Conservation (phyloP, 2,888 invertebrate genomes). For the Nephrocerus scutellatus region DNA sequence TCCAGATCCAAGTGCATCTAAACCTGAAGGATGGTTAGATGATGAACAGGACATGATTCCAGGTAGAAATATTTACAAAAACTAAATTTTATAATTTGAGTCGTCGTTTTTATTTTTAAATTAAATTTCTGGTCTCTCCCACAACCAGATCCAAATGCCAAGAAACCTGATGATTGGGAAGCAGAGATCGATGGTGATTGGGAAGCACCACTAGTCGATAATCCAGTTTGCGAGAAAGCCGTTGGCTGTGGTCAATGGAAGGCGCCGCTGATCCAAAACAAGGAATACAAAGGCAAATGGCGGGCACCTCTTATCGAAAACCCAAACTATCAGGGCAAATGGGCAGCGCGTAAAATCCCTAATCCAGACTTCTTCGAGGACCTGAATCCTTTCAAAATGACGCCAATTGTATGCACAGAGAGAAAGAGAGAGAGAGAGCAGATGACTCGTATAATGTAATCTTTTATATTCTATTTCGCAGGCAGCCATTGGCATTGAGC, state of each 20-base stretch:
- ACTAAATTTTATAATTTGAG: not conserved
- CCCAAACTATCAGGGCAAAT: slow-evolving; percentile 92
- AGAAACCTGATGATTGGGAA: slow-evolving; percentile 94
- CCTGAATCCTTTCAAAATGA: slow-evolving; percentile 81
- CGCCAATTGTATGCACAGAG: slow-evolving; percentile 82
- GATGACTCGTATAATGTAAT: slow-evolving; percentile 6
- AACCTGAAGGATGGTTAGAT: slow-evolving; percentile 89
- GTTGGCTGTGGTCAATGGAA: slow-evolving; percentile 91
- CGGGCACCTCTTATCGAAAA: slow-evolving; percentile 81
- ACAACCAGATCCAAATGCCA: slow-evolving; percentile 65
- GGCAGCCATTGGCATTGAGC: slow-evolving; percentile 90
- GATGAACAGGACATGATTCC: slow-evolving; percentile 80
- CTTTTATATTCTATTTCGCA: slow-evolving; percentile 42
- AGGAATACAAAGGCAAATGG: slow-evolving; percentile 90
- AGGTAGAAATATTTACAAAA: slow-evolving; percentile 16
- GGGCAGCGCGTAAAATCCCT: slow-evolving; percentile 77
- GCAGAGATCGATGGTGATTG: slow-evolving; percentile 97
- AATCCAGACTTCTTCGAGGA: slow-evolving; percentile 95
- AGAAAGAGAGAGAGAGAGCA: not conserved
- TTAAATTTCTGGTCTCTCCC: not conserved
- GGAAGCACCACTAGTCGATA: slow-evolving; percentile 90
- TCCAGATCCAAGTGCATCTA: slow-evolving; percentile 72
- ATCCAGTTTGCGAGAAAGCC: slow-evolving; percentile 71
- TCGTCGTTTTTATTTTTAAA: not conserved
- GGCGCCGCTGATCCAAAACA: slow-evolving; percentile 78